Evolutionary conservation across 2,113 vertebrate species (phyloP), one percentile per base, ranked within the genome.

Genomic region (Sinosuthora webbiana): DNA sequence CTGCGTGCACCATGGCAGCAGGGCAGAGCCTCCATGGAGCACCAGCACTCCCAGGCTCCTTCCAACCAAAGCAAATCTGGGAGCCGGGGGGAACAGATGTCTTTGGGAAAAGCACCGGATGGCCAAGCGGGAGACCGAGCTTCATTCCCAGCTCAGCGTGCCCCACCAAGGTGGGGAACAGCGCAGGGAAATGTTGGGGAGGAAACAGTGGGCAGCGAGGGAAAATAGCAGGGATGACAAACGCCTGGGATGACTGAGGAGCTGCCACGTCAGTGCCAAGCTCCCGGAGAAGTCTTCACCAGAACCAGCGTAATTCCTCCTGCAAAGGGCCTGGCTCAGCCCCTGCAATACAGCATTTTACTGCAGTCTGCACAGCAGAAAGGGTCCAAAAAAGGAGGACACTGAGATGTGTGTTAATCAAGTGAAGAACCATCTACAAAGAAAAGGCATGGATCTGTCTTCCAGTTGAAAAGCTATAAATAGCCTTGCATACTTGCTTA

Each of bases 391-490:
- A 97, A 97, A 96, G 94, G 94, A 97, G 95, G 94, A 96, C 93
- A 93, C 90, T 81, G 95, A 85, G 94, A 92, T 92, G 93, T 95
- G 87, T 96, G 96, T 90, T 96, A 95, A 97, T 95, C 93, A 97
- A 96, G 87, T 91, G 92, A 97, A 94, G 93, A 95, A 97, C 92
- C 94, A 96, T 95, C 95, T 96, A 96, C 93, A 96, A 96, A 97
- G 96, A 96, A 86, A 83, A 96, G 94, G 90, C 95, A 96, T 91
- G 94, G 94, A 95, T 96, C 94, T 97, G 95, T 96, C 96, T 96
- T 96, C 94, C 93, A 95, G 93, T 94, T 96, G 94, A 94, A 92
- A 50, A 86, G 90, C 94, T 96, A 96, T 96, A 94, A 97, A 97
- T 96, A 97, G 93, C 71, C 83, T 93, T 95, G 95, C 95, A 94